Evolutionary conservation across 2,888 invertebrate species (phyloP), one percentile per base, ranked within the genome.

Genomic region (Monopis laevigella): DNA sequence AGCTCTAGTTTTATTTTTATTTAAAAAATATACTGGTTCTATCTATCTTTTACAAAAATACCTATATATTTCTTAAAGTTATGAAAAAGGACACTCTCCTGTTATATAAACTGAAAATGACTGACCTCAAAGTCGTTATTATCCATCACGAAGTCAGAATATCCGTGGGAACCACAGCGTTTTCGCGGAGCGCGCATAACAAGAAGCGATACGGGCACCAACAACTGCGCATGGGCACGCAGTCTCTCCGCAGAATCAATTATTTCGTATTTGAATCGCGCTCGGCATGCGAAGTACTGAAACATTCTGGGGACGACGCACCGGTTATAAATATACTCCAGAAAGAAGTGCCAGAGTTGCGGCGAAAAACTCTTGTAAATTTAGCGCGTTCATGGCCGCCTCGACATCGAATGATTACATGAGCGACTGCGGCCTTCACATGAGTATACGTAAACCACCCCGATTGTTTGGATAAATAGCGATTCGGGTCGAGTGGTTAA

Each of bases 101-200:
- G n/a, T n/a, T n/a, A n/a, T n/a, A n/a, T n/a, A n/a, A n/a, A n/a
- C 16, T 8, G 17, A 32, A 17, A 16, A 11, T 13, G 12, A 34
- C 36, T 21, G 6, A 36, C 78, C 74, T 77, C 77, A 58, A 77
- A 77, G 52, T 77, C 71, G 55, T 68, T 65, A 48, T 66, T 65
- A 55, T 74, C 75, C 78, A 78, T 78, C 24, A 75, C 56, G 58
- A 78, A 75, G 43, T 70, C 65, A 43, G 71, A 58, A 55, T 65
- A 77, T 46, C 66, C 66, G 48, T 57, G 58, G 24, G 65, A 56
- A 38, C 64, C 11, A 16, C 16, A 18, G 5, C 16, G 18, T 11
- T 13, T 18, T 13, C 18, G 18, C 8, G 18, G 53, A 44, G 56
- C 53, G 51, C 71, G 66, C 66, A 68, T 71, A 57, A 59, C 62